These are phyloP conservation scores for Lordiphosa collinella DNA, from an alignment of 1,140 invertebrate genomes.

Conservation along the genomic window DNA sequence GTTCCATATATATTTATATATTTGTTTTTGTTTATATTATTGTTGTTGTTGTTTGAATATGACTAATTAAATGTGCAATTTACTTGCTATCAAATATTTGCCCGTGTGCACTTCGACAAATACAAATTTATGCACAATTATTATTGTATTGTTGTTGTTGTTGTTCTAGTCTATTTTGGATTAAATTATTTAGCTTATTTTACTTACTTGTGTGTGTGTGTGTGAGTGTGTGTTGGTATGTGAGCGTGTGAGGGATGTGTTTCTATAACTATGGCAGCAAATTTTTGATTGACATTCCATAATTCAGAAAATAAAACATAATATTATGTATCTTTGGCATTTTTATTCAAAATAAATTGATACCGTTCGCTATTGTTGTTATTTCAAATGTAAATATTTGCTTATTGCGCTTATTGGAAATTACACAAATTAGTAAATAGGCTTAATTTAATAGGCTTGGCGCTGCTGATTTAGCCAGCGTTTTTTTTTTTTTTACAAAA, in stretches of 20 bases:
- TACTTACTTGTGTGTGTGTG: constrained; percentile 19
- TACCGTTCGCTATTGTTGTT: constrained; percentile 43
- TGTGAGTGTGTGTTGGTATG: not conserved
- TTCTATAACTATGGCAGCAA: not conserved
- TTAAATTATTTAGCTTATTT: constrained; percentile 22
- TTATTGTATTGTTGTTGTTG: constrained; percentile 17
- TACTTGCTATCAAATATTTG: not conserved
- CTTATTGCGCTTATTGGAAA: constrained; percentile 33
- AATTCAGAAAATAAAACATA: constrained; percentile 29
- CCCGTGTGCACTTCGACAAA: constrained; percentile 8
- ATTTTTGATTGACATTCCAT: not conserved
- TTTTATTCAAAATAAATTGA: constrained; percentile 72
- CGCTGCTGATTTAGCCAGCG: constrained; percentile 18
- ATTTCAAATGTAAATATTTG: too few species aligned
- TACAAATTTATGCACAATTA: constrained; percentile 39
- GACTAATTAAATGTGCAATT: constrained; percentile 34
- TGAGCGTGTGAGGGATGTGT: not conserved
- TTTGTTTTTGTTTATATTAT: constrained; percentile 18
- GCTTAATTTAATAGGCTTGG: constrained; percentile 67
- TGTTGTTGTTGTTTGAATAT: constrained; percentile 24
- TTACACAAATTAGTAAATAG: constrained; percentile 53
- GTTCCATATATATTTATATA: constrained; percentile 9
- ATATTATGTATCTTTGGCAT: constrained; percentile 60
- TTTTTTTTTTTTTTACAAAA: constrained; percentile 17
- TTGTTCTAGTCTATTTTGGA: constrained; percentile 4